Evolutionary conservation across 2,113 vertebrate genomes (phyloP), one percentile per base, ranked within the genome.

Genomic region (Columba livia): DNA sequence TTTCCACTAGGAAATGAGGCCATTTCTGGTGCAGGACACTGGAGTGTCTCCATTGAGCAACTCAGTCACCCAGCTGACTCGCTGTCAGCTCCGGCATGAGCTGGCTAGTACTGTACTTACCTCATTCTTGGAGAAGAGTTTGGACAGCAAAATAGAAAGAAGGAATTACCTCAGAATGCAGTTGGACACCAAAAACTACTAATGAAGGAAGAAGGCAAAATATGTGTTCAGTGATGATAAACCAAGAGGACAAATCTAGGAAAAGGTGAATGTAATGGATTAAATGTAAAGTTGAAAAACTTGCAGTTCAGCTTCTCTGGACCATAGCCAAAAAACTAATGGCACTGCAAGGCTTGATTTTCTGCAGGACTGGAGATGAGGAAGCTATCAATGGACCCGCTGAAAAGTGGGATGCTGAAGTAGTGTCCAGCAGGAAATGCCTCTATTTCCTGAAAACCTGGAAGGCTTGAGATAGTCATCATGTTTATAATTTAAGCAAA

Each of bases 1-100:
- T 80, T 93, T 80, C 65, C 83, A 92, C 29, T 16, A 90, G 79
- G 71, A 88, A 80, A 90, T 88, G 26, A 93, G 56, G 38, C 74
- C 42, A 60, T 82, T 85, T 85, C 67, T 90, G 62, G 64, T 85
- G 71, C 42, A 79, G 42, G 18, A 62, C n/a, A 54, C 17, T 21
- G 23, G 0, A 88, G 54, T 66, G 54, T 18, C 28, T 61, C 40
- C 57, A 47, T 12, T 71, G 72, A 80, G 51, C 34, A 78, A 58
- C 8, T 88, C 65, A 69, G 56, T 78, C 51, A 90, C 53, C 10
- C 64, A 56, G 15, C 34, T 97, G 92, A 94, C 72, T 96, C 64
- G 74, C 26, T 78, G 47, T 90, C 50, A 92, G 29, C 29, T 94
- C 7, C 36, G 86, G 48, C 0, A 0, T 74, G 48, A 92, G 29